These are phyloP conservation scores for Mandrillus leucophaeus DNA, from an alignment of 2,113 vertebrate species.

Conservation along the genomic window DNA sequence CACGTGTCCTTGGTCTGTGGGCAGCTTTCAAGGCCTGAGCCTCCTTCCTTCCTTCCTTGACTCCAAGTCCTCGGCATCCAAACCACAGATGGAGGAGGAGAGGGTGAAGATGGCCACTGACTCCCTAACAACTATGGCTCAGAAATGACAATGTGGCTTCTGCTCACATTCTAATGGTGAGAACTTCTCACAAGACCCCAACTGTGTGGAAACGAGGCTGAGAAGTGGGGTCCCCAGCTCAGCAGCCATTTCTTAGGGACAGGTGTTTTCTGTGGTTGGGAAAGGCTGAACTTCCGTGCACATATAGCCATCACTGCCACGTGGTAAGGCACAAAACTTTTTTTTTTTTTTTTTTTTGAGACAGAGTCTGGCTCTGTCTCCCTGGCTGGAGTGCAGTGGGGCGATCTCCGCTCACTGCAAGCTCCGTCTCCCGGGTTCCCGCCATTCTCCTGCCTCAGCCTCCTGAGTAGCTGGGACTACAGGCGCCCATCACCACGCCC, in stretches of 20 bases:
- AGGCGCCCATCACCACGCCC: no score
- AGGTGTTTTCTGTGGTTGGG: rapidly evolving
- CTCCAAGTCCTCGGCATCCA: not conserved
- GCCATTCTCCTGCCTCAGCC: no score
- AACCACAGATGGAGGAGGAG: not conserved
- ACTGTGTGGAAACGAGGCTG: rapidly evolving
- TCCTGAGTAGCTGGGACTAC: no score
- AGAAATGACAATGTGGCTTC: not conserved
- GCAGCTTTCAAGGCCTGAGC: no score
- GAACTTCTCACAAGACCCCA: not conserved
- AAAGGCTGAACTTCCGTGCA: not conserved
- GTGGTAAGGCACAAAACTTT: no score
- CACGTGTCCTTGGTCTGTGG: rapidly evolving
- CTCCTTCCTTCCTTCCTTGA: not conserved
- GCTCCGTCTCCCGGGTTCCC: no score
- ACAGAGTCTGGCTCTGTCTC: no score
- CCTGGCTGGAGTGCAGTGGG: no score
- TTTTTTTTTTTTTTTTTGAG: no score
- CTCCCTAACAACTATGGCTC: rapidly evolving
- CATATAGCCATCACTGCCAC: rapidly evolving
- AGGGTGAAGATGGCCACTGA: rapidly evolving
- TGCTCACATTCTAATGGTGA: rapidly evolving
- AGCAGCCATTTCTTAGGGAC: not conserved
- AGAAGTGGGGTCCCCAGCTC: no score
- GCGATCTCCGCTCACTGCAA: no score